Evolutionary conservation across 2,888 invertebrate genomes (phyloP).

Genomic region (Pantelozetes paolii): DNA sequence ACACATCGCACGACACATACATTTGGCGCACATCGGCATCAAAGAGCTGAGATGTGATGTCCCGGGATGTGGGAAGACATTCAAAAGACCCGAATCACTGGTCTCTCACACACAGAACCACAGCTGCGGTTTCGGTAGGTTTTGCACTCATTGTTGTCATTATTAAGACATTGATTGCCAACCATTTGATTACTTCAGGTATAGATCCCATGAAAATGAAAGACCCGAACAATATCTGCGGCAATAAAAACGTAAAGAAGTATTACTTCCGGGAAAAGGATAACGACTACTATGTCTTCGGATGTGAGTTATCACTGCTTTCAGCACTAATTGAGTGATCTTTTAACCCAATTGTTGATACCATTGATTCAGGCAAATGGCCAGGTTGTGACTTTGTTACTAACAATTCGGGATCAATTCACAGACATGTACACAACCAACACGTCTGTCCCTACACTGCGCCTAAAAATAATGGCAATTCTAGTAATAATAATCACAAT

Average conservation of each 20-base stretch:
- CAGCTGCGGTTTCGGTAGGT: slow-evolving; percentile 34
- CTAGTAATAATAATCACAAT: background rate
- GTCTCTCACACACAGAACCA: slow-evolving; percentile 41
- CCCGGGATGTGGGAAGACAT: slow-evolving; percentile 36
- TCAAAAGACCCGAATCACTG: slow-evolving; percentile 40
- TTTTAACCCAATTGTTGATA: no score
- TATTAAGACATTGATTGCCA: no score
- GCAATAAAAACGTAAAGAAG: slow-evolving; percentile 37
- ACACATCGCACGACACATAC: slow-evolving; percentile 39
- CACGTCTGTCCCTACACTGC: slow-evolving; percentile 38
- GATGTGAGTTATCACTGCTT: slow-evolving; percentile 14
- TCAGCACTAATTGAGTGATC: no score
- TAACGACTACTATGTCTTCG: slow-evolving; percentile 40
- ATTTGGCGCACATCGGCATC: slow-evolving; percentile 40
- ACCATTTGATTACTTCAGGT: background rate
- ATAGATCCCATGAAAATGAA: slow-evolving; percentile 38
- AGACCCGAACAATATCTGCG: slow-evolving; percentile 38
- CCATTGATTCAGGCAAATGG: slow-evolving; percentile 36
- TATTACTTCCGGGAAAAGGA: slow-evolving; percentile 27
- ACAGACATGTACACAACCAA: slow-evolving; percentile 40
- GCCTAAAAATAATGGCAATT: slow-evolving; percentile 18
- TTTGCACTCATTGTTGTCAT: no score
- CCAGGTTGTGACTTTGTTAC: slow-evolving; percentile 38
- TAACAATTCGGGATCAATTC: slow-evolving; percentile 38
- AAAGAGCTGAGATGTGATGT: slow-evolving; percentile 25